Evolutionary conservation across 2,888 invertebrate genomes (phyloP).

Genomic region (Schrankia costaestrigalis): DNA sequence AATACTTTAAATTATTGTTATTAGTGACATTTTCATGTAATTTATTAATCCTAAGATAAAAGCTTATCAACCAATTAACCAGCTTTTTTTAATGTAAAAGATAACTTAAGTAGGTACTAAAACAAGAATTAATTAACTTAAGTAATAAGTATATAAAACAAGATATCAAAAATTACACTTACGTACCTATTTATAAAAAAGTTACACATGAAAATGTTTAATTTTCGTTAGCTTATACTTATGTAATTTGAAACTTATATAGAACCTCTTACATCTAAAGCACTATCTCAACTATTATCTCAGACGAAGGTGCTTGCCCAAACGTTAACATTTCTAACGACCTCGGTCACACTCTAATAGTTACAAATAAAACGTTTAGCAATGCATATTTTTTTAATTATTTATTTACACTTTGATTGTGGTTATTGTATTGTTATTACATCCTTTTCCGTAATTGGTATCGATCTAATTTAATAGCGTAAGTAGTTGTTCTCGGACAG

Average conservation of each 20-base stretch:
- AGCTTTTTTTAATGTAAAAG: too few relatives aligned
- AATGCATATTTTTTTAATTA: slow-evolving; percentile 20
- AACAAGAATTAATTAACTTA: too few relatives aligned
- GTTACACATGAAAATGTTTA: slow-evolving; percentile 4
- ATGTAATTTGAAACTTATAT: neutral
- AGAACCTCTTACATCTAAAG: slow-evolving; percentile 15
- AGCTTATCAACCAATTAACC: too few relatives aligned
- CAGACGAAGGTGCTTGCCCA: slow-evolving; percentile 9
- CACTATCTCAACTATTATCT: slow-evolving; percentile 8
- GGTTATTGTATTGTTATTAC: too few relatives aligned
- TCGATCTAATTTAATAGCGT: too few relatives aligned
- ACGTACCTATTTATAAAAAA: slow-evolving; percentile 7
- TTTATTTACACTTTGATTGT: slow-evolving; percentile 10
- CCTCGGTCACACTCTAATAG: slow-evolving; percentile 28
- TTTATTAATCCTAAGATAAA: too few relatives aligned
- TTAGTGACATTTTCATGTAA: too few relatives aligned
- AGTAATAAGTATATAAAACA: neutral
- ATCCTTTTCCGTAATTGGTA: too few relatives aligned
- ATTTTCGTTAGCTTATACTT: neutral
- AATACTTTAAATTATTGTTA: too few relatives aligned
- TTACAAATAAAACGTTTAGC: slow-evolving; percentile 27
- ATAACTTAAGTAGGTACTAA: too few relatives aligned
- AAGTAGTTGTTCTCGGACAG: too few relatives aligned
- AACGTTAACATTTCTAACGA: slow-evolving; percentile 17
- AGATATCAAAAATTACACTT: neutral